phyloP scores from a whole-genome alignment of 2,888 invertebrate species.

The Orchesellides sinensis region DNA sequence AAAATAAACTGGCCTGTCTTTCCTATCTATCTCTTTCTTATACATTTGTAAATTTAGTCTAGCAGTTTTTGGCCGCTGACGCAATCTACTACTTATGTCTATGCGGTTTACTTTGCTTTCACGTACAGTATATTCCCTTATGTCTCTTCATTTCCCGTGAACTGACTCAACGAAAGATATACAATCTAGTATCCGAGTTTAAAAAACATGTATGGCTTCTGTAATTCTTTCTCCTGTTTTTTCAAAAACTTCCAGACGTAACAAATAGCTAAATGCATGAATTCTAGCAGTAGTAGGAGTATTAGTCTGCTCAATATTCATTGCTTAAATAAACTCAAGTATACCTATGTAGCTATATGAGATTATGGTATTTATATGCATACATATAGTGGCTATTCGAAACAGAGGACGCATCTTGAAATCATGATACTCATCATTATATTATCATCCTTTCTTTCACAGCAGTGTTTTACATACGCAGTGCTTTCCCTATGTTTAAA shows the following conservation, averaged over 20 bases:
- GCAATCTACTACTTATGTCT: slow-evolving; percentile 64
- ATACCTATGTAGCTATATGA: too few relatives aligned
- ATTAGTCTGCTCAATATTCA: too few relatives aligned
- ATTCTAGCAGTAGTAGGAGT: too few relatives aligned
- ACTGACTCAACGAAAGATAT: background rate
- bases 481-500: too few relatives aligned
- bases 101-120: too few relatives aligned
- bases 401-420: slow-evolving; percentile 4
- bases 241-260: slow-evolving; percentile 11
- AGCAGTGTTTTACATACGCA: too few relatives aligned
- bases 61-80: slow-evolving; percentile 70
- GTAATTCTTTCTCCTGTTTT: slow-evolving; percentile 15
- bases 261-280: background rate
- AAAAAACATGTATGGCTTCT: background rate
- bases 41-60: slow-evolving; percentile 70
- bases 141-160: background rate
- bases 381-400: too few relatives aligned
- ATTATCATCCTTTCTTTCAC: too few relatives aligned
- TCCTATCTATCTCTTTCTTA: slow-evolving; percentile 34
- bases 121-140: slow-evolving; percentile 6
- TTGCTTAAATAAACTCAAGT: background rate
- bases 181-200: background rate
- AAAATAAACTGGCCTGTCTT: slow-evolving; percentile 70
- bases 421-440: slow-evolving; percentile 2
- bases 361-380: too few relatives aligned